Base-by-base conservation (phyloP, 2,113 vertebrate species). In the Misgurnus anguillicaudatus region DNA sequence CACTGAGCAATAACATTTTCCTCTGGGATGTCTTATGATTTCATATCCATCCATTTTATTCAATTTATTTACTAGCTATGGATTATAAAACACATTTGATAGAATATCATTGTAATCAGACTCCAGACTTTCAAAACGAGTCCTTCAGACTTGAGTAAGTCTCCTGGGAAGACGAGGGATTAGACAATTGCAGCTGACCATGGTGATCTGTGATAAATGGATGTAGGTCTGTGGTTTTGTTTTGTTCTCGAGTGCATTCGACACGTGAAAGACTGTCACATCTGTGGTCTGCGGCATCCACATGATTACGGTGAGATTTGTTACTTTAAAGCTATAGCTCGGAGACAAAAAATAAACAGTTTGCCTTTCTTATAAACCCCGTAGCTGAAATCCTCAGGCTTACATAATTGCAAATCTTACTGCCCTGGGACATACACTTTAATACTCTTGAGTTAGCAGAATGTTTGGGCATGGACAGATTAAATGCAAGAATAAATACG, bases 351-450 rank as follows among this genome's bases (percentile, higher is more conserved):
- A 75, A 80, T 70, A 60, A 66, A 70, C 72, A 51, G 64, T 81
- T 76, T 84, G 79, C 79, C 73, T n/a, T 88, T 83, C 72, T 60
- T 61, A 38, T 61, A 62, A 85, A 80, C 82, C 82, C 68, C 71
- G 76, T 81, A 77, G 80, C 73, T 82, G 62, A 78, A 81, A 82
- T 82, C 75, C 39, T 75, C 45, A 57, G 24, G 78, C 47, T 75
- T 76, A 21, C 58, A 38, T 60, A 81, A 65, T 78, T 67, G 57
- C 51, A 75, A 51, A 64, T 63, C 45, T 71, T n/a, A 9, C 51
- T 36, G 65, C 55, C 42, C 63, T 60, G 64, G 31, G 62, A 75
- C 62, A 24, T 69, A 47, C 75, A 69, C 21, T 61, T 57, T 72
- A 57, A 62, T 73, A 6, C 60, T 73, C 68, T 60, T 57, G 17